Percentiles rank a stretch among this genome's conserved stretches.
Conservation (phyloP, 1,140 invertebrate genomes). For the Pachypsylla venusta region DNA sequence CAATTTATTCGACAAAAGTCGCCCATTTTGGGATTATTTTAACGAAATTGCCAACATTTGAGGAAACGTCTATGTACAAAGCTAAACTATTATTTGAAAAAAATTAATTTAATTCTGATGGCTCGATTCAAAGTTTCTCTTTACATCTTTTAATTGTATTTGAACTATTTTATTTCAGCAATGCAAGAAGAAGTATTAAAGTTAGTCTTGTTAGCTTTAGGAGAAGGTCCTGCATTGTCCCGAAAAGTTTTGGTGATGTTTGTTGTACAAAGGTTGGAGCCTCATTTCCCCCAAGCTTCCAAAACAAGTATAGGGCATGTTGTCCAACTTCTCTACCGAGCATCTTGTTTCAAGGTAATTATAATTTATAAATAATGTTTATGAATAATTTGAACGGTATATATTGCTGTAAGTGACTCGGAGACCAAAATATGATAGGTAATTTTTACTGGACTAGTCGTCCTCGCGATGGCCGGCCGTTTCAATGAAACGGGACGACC, state of each 20-base stretch:
- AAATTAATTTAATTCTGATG: slow-evolving; percentile 1
- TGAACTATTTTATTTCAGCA: slow-evolving; percentile 37
- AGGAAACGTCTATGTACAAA: too few relatives aligned
- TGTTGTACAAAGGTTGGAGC: slow-evolving; percentile 88
- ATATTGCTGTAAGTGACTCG: too few relatives aligned
- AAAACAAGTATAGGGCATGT: slow-evolving; percentile 99
- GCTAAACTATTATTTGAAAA: too few relatives aligned
- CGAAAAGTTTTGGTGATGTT: slow-evolving; percentile 97
- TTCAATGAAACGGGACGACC: too few relatives aligned
- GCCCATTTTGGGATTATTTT: too few relatives aligned
- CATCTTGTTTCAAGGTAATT: slow-evolving; percentile 90
- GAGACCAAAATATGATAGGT: too few relatives aligned
- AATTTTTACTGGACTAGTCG: too few relatives aligned
- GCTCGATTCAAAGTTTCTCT: neutral
- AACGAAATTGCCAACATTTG: too few relatives aligned
- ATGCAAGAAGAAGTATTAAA: slow-evolving; percentile 98
- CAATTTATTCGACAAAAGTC: too few relatives aligned
- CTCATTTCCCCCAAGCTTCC: slow-evolving; percentile 92
- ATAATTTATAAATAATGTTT: slow-evolving; percentile 12
- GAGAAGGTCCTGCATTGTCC: slow-evolving; percentile 92
- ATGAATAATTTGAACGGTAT: too few relatives aligned
- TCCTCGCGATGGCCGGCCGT: too few relatives aligned
- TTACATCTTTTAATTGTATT: slow-evolving; percentile 12
- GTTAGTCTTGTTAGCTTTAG: slow-evolving; percentile 80
- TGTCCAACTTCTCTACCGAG: slow-evolving; percentile 91